Base-by-base conservation (phyloP, 2,113 vertebrate species). In the Vicugna pacos region DNA sequence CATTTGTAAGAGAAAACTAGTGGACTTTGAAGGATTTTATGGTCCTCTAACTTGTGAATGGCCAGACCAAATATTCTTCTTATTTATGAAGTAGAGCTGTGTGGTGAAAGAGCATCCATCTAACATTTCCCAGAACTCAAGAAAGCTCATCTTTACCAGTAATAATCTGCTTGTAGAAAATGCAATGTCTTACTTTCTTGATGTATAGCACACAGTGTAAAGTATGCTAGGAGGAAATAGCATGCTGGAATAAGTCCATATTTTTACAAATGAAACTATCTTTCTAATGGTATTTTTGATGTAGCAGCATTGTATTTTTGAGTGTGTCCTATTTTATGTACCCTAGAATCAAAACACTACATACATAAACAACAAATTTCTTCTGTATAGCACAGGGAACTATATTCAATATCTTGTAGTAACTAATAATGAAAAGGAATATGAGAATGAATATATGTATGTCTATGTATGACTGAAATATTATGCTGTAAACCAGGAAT, bases 101-200 rank as follows among this genome's bases (percentile, higher is more conserved):
- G 5, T 91, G 67, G 24, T 56, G 38, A 91, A 87, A 72, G 24
- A 50, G 0, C 8, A 14, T 90, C 10, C 52, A n/a, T 58, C 16
- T 87, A 92, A 65, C 58, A 88, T 81, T 95, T 97, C 62, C 19
- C 54, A 93, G 72, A 89, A 93, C 2, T 75, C 73, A 88, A 42
- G 38, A 91, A 91, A 96, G 42, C 60, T 90, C 64, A 79, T 42
- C 50, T 79, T 85, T 97, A 94, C 48, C 50, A 76, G 26, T 64
- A 80, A 82, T 84, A 75, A 65, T 83, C n/a, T 91, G 42, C 32
- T 81, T 81, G 10, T 56, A 95, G 67, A 95, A 91, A 89, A 75
- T 22, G 9, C 32, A 81, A 6, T 83, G 6, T 82, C 30, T 92
- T 95, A 75, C 32, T 91, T 48, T 42, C 42, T 88, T 96, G 85